A percentile compares a stretch with the other conserved stretches of the same genome.
Evolutionary conservation across 2,888 invertebrate genomes (phyloP).

Genomic region (Scelioninae gen. 1): DNA sequence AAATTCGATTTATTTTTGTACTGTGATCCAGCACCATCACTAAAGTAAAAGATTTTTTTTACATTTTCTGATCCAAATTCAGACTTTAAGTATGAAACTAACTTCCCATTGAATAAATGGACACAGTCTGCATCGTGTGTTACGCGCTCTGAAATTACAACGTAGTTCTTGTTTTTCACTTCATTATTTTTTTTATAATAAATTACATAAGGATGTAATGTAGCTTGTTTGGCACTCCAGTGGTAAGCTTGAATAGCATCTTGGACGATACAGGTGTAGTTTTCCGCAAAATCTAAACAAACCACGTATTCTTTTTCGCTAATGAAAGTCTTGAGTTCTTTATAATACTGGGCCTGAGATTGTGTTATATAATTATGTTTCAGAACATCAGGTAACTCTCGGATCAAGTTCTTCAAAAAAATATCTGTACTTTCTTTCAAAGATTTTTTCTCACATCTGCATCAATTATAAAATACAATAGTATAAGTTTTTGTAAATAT

Average conservation of each 20-base stretch:
- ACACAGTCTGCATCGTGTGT: background rate
- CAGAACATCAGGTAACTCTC: background rate
- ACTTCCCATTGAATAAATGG: constrained; percentile 13
- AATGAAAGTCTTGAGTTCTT: constrained; percentile 1
- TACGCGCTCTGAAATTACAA: constrained; percentile 12
- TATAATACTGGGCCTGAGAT: constrained; percentile 18
- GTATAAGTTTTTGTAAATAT: no score
- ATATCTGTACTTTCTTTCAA: background rate
- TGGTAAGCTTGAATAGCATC: constrained; percentile 32
- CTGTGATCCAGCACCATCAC: constrained; percentile 17
- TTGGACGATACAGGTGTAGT: constrained; percentile 26
- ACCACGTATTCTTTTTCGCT: constrained; percentile 27
- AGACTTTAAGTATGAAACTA: background rate
- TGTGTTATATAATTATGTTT: constrained; percentile 10
- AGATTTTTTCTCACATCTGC: background rate
- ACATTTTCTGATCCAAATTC: background rate
- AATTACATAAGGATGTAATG: no score
- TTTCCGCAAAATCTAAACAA: constrained; percentile 33
- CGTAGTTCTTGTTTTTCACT: constrained; percentile 16
- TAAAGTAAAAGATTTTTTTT: constrained; percentile 20
- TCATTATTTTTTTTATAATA: constrained; percentile 13
- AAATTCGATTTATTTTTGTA: constrained; percentile 36
- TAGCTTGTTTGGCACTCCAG: constrained; percentile 21
- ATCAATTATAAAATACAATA: no score
- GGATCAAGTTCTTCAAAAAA: background rate